phyloP scores from a whole-genome alignment of 2,888 invertebrate species.

The Ectropis crepuscularia region DNA sequence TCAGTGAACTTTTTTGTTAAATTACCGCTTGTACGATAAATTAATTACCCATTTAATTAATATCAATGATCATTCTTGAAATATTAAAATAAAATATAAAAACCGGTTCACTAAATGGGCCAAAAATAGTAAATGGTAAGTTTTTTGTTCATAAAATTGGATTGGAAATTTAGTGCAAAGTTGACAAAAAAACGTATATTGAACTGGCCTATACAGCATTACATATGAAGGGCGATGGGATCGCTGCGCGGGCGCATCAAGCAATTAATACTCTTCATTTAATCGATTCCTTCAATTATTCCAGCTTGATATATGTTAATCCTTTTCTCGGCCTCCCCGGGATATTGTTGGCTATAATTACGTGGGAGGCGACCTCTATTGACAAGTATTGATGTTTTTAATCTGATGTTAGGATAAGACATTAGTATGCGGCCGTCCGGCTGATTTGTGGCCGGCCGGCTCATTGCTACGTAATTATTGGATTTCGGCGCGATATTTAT shows the following conservation, averaged over 20 bases:
- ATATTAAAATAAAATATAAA: too few relatives aligned
- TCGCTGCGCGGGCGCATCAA: slow-evolving; percentile 74
- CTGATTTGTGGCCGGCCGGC: slow-evolving; percentile 81
- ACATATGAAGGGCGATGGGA: slow-evolving; percentile 65
- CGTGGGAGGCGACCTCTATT: slow-evolving; percentile 83
- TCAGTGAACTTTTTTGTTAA: too few relatives aligned
- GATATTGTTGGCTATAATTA: slow-evolving; percentile 83
- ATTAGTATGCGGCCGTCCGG: slow-evolving; percentile 78
- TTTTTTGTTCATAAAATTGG: too few relatives aligned
- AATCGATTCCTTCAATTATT: slow-evolving; percentile 85
- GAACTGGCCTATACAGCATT: slow-evolving; percentile 39
- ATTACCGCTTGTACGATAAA: too few relatives aligned
- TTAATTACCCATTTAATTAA: too few relatives aligned
- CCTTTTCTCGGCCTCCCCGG: slow-evolving; percentile 77
- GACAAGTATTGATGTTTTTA: slow-evolving; percentile 85
- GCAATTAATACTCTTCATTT: slow-evolving; percentile 84
- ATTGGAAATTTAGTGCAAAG: too few relatives aligned
- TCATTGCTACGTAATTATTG: slow-evolving; percentile 83
- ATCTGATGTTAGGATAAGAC: slow-evolving; percentile 84
- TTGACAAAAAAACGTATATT: too few relatives aligned
- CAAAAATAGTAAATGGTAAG: too few relatives aligned
- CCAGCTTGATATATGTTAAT: slow-evolving; percentile 83
- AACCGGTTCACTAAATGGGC: too few relatives aligned
- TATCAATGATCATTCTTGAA: too few relatives aligned
- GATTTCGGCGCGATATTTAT: slow-evolving; percentile 82